Evolutionary conservation across 53 echinoderm and acorn worm genomes (phyloP).

Genomic region (Paelopatides confundens): DNA sequence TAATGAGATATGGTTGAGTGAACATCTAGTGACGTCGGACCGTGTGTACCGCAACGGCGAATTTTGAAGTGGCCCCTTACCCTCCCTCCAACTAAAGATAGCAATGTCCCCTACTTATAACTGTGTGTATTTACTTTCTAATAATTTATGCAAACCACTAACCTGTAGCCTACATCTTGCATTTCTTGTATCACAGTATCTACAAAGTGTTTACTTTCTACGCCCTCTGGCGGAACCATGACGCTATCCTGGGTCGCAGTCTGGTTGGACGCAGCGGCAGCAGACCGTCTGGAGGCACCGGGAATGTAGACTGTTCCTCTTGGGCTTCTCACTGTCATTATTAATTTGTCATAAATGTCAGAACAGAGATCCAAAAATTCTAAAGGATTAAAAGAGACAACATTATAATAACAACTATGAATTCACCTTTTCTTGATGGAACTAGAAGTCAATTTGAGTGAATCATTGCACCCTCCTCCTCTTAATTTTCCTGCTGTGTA

Average conservation of each 20-base stretch:
- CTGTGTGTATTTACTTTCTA: too few species aligned
- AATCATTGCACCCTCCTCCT: too few species aligned
- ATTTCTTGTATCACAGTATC: constrained; percentile 83
- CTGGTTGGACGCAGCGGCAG: neutral
- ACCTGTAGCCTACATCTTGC: constrained; percentile 77
- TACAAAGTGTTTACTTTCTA: constrained; percentile 82
- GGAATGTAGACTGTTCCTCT: constrained; percentile 95
- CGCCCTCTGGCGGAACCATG: constrained; percentile 59
- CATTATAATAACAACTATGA: neutral
- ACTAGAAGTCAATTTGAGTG: too few species aligned
- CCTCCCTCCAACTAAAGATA: too few species aligned
- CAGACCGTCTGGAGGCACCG: constrained; percentile 68
- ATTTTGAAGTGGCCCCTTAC: too few species aligned
- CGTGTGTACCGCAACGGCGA: too few species aligned
- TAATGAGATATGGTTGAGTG: too few species aligned
- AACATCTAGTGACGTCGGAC: too few species aligned
- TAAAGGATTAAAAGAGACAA: neutral
- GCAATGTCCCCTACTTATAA: too few species aligned
- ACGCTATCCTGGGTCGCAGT: constrained; percentile 15
- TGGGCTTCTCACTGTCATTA: constrained; percentile 80
- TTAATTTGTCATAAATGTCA: constrained; percentile 76
- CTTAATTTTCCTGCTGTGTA: too few species aligned
- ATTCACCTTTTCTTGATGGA: too few species aligned
- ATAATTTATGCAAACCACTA: too few species aligned
- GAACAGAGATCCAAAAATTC: constrained; percentile 86